Percentiles rank a stretch among this genome's conserved stretches.
phyloP scores from a whole-genome alignment of 2,113 vertebrate species.

The Steatornis caripensis region DNA sequence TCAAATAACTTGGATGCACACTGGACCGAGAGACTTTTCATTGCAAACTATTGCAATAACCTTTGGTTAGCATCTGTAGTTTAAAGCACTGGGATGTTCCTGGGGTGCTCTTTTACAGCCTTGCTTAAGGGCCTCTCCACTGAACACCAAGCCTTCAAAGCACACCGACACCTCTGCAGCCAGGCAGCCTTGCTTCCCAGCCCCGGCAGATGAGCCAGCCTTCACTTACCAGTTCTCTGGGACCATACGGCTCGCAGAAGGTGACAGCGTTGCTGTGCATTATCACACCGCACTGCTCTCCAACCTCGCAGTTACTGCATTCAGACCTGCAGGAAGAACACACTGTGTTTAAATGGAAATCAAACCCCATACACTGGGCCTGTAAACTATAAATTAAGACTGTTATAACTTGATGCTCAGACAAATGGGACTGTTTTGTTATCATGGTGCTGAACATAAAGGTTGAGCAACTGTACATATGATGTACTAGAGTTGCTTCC shows the following conservation, averaged over 20 bases:
- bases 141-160: neutral
- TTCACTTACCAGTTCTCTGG: conserved; percentile 87
- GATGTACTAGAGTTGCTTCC: neutral
- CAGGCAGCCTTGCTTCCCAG: neutral
- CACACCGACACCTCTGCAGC: neutral
- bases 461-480: rapidly evolving
- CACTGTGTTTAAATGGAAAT: neutral
- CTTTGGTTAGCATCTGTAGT: neutral
- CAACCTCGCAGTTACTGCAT: conserved; percentile 88
- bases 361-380: rapidly evolving
- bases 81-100: neutral
- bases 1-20: neutral
- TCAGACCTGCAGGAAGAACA: conserved; percentile 80
- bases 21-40: neutral
- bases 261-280: conserved; percentile 89
- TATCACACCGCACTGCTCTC: conserved; percentile 88
- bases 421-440: neutral
- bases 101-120: neutral
- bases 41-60: neutral
- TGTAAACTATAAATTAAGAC: neutral
- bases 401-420: neutral
- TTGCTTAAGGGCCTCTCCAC: neutral
- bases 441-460: neutral
- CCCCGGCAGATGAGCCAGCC: neutral
- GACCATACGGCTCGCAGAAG: conserved; percentile 93